Base-by-base conservation (phyloP, 2,113 vertebrate species). In the Amazona guildingii region DNA sequence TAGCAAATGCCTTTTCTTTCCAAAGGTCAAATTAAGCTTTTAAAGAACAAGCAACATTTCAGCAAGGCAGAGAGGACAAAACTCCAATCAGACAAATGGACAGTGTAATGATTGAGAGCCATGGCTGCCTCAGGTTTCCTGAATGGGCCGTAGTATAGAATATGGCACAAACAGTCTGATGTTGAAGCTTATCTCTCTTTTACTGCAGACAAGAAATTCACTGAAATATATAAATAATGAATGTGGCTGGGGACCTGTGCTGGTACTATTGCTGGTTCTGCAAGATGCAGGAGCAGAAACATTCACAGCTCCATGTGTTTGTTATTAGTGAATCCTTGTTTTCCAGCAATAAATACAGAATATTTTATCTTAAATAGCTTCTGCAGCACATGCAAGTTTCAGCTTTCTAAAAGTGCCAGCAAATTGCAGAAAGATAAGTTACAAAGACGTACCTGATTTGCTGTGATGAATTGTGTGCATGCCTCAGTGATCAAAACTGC, bases 381-480 rank as follows among this genome's bases (percentile, higher is more conserved):
- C 92, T 63, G 33, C 86, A 69, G 88, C 64, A 93, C 95, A 86
- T 70, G 33, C 9, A 39, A 94, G 94, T 96, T 96, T 76, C 89
- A 68, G 90, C 49, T 51, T 92, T 66, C 86, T 86, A 37, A 80
- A 97, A 93, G 80, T 85, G 90, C 95, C 96, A 94, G 94, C 86
- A 95, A 95, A 97, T 93, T 93, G 83, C 82, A 94, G 76, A 91
- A 97, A 96, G 96, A 94, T 95, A 97, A 96, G 97, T 97, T 97
- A 93, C 54, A 70, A 97, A 97, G 98, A 97, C 89, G 74, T 94
- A 96, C 95, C 94, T 98, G 97, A 98, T 98, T 98, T 98, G 97
- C 98, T 95, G 95, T 98, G 98, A 98, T 98, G 98, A 98, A 98
- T 98, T 97, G 97, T 92, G 92, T 97, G 97, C 97, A 98, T 85